A percentile compares a stretch with the other conserved stretches of the same genome.
These are phyloP conservation scores for Pomacea canaliculata DNA, from an alignment of 2,888 invertebrate genomes.

Conservation along the genomic window DNA sequence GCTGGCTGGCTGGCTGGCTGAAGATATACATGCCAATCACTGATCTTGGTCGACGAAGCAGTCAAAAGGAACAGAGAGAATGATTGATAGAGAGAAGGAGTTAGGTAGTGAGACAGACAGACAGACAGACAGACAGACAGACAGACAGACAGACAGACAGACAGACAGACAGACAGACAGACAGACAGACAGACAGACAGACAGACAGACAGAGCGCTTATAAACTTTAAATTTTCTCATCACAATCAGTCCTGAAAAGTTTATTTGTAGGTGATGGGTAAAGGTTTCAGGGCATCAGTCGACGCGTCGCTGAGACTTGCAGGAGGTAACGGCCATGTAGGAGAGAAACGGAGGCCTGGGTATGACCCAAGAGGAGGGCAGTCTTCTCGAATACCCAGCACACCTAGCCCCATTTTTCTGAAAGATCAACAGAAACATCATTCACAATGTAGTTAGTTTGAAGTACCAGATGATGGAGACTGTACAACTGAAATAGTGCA, in stretches of 20 bases:
- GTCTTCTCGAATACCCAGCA: too few species aligned
- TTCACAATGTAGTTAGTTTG: too few species aligned
- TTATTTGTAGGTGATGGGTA: neutral
- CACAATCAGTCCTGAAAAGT: neutral
- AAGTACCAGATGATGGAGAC: too few species aligned
- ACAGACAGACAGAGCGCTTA: neutral
- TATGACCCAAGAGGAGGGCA: too few species aligned
- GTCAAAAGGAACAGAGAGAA: neutral
- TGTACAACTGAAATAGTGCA: too few species aligned
- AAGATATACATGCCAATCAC: too few species aligned
- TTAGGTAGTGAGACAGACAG: constrained; percentile 3
- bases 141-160: neutral
- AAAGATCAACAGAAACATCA: too few species aligned
- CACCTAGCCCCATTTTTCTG: too few species aligned
- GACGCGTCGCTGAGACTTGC: neutral
- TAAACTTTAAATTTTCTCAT: neutral
- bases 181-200: neutral
- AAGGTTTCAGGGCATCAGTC: neutral
- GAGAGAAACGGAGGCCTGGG: too few species aligned
- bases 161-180: neutral
- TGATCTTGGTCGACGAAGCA: too few species aligned
- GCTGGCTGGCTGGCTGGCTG: too few species aligned
- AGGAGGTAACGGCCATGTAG: neutral
- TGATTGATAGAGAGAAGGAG: neutral
- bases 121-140: constrained; percentile 6